These are phyloP conservation scores for Zygothrica quintamaculata DNA, from an alignment of 2,888 invertebrate genomes.

Conservation along the genomic window DNA sequence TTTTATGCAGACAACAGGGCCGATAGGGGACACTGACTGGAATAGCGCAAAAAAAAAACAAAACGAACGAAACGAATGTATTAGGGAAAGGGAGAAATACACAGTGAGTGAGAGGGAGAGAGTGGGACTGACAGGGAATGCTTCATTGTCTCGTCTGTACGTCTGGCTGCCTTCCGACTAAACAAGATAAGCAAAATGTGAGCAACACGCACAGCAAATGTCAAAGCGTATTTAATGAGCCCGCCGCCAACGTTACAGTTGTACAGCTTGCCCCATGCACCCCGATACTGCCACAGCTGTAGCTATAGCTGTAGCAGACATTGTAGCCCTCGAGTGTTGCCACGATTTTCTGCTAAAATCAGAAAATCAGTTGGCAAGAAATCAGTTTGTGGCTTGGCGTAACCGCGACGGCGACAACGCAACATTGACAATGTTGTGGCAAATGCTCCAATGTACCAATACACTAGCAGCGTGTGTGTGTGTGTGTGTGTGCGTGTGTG, in stretches of 20 bases:
- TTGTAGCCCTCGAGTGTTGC: constrained; percentile 19
- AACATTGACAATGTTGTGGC: constrained; percentile 58
- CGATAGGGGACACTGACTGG: constrained; percentile 11
- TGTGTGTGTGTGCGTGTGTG: neutral
- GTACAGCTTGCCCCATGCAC: neutral
- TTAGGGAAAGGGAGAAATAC: too few species aligned
- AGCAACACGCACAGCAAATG: constrained; percentile 63
- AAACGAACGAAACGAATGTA: too few species aligned
- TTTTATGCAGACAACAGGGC: constrained; percentile 40
- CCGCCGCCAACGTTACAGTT: constrained; percentile 3
- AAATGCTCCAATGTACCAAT: constrained; percentile 22
- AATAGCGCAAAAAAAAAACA: neutral
- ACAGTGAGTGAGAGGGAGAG: neutral
- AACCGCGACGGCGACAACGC: constrained; percentile 63
- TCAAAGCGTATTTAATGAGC: constrained; percentile 77
- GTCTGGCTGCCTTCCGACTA: constrained; percentile 57
- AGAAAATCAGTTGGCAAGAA: constrained; percentile 77
- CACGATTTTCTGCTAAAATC: constrained; percentile 69
- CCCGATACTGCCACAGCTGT: too few species aligned
- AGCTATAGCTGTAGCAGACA: too few species aligned
- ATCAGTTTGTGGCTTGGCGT: constrained; percentile 47
- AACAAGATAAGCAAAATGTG: constrained; percentile 69
- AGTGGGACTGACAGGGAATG: constrained; percentile 1
- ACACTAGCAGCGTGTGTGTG: too few species aligned
- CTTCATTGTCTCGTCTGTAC: constrained; percentile 58